Evolutionary conservation across 2,888 invertebrate species (phyloP).

Genomic region (Mimas tiliae): DNA sequence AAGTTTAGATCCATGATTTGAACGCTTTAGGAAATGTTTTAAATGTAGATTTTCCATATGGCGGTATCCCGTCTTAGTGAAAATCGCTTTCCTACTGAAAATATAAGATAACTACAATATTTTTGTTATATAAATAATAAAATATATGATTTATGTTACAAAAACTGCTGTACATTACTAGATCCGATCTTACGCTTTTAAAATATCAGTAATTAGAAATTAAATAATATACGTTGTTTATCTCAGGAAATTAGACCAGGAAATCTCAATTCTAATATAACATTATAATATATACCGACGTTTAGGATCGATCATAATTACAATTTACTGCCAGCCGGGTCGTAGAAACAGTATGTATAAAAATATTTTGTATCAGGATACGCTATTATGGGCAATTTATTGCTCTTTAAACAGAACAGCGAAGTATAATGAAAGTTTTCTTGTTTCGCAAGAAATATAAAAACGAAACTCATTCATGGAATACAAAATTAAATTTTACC

Average conservation of each 20-base stretch:
- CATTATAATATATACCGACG: conserved; percentile 33
- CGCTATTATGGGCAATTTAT: conserved; percentile 15
- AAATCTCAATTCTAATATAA: conserved; percentile 23
- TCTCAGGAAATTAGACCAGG: too few species aligned
- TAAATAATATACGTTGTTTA: conserved; percentile 30
- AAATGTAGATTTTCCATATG: too few species aligned
- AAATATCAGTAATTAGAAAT: conserved; percentile 30
- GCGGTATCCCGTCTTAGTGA: too few species aligned
- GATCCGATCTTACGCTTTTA: neutral
- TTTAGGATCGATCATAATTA: conserved; percentile 40
- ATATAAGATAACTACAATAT: too few species aligned
- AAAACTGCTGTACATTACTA: neutral
- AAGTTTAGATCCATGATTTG: too few species aligned
- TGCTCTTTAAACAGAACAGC: conserved; percentile 5
- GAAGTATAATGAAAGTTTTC: conserved; percentile 18
- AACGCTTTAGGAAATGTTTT: too few species aligned
- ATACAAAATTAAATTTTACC: neutral
- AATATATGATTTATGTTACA: too few species aligned
- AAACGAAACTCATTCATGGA: conserved; percentile 1
- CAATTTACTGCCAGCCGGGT: conserved; percentile 34
- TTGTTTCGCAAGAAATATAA: conserved; percentile 8
- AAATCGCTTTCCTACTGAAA: too few species aligned
- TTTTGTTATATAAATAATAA: too few species aligned
- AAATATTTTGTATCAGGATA: conserved; percentile 27
- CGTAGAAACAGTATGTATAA: conserved; percentile 27